Base-by-base conservation (phyloP, 1,140 invertebrate genomes). In the Brachionus calyciflorus region DNA sequence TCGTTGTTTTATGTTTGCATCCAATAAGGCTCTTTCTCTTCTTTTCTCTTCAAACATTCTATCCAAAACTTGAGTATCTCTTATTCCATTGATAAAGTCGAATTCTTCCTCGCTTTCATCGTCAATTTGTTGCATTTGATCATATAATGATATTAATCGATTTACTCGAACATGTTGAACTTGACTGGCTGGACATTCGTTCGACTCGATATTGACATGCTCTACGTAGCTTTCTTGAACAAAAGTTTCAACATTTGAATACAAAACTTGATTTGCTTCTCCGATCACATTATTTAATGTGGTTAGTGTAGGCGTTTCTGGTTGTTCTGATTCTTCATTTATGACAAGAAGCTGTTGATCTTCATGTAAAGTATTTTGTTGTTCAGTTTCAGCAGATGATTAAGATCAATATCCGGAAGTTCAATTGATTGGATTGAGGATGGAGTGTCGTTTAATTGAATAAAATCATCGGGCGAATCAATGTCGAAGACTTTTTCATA, bases 31-130 rank as follows among this genome's bases (percentile, higher is more conserved):
- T 3, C 33, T 57, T 57, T 30, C 53, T 12, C 28, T 14, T 30
- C 53, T 26, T 57, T 30, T 57, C 30, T 57, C 28, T 30, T 57
- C 19, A 21, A 2, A 2, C 53, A 57, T 57, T 28, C 33, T 30
- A 30, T 57, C 53, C 17, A 57, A 30, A 57, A 57, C 53, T 57
- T 57, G 53, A 30, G 28, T 57, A 57, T 30, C 33, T 57, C 30
- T 28, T 57, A 55, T 24, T 24, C 24, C 3, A 26, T 55, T 26
- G 24, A 21, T 21, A 26, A 24, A 57, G 33, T 57, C 28, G 30
- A 57, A 57, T n/a, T 57, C 53, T 30, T 57, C 53, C 24, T 57
- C 53, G 53, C 53, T 57, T 17, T 57, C 53, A 28, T 28, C 33
- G 28, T 57, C 53, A 30, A 17, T 17, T 57, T 30, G 53, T 30